A percentile compares a stretch with the other conserved stretches of the same genome.
phyloP scores from a whole-genome alignment of 1,140 invertebrate genomes.

The Sinella curviseta region DNA sequence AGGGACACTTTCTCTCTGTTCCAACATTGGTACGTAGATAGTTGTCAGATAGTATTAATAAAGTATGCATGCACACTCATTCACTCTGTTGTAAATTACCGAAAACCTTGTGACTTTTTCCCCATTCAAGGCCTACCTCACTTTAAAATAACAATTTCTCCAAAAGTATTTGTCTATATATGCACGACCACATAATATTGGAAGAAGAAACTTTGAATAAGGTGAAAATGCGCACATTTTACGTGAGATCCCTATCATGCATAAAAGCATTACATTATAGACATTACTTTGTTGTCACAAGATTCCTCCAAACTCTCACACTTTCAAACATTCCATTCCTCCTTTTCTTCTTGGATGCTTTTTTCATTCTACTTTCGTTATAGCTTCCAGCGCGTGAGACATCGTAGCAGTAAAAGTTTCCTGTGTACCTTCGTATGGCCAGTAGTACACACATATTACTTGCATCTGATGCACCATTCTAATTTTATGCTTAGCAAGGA shows the following conservation, averaged over 20 bases:
- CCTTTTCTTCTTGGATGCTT: no score
- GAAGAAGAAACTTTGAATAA: not conserved
- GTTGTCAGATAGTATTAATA: not conserved
- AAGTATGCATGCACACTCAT: no score
- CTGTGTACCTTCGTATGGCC: not conserved
- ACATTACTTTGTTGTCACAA: no score
- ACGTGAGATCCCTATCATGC: no score
- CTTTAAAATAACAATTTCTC: not conserved
- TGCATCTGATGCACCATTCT: slow-evolving; percentile 18
- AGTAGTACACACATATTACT: not conserved
- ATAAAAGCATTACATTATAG: no score
- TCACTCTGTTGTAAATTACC: not conserved
- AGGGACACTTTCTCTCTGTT: not conserved
- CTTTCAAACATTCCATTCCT: no score
- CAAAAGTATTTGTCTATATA: not conserved
- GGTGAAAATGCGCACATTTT: not conserved
- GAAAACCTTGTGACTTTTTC: not conserved
- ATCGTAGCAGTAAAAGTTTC: not conserved
- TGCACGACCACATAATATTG: not conserved
- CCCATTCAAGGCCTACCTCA: not conserved
- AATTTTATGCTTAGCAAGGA: not conserved
- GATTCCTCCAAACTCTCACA: no score
- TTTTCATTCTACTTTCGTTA: no score
- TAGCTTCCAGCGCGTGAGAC: no score
- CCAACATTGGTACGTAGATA: not conserved